These are phyloP conservation scores for Scortum barcoo DNA, from an alignment of 2,113 vertebrate species.

Conservation along the genomic window DNA sequence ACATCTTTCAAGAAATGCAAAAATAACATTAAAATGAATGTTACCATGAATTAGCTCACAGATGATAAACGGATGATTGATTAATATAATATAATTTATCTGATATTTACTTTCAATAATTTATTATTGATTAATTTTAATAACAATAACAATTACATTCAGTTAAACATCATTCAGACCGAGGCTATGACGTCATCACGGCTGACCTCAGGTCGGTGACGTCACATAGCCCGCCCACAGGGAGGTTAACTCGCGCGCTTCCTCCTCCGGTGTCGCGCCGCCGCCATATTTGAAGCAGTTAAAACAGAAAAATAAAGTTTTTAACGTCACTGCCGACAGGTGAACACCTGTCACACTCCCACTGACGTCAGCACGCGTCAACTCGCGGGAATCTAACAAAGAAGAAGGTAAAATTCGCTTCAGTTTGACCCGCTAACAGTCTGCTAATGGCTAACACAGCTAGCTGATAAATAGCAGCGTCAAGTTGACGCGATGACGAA, in stretches of 20 bases:
- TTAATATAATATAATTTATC: too few species aligned
- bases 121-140: too few species aligned
- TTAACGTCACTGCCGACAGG: background rate
- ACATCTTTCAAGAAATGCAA: too few species aligned
- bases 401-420: slow-evolving; percentile 37
- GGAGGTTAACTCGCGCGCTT: slow-evolving; percentile 66
- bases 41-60: too few species aligned
- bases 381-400: background rate
- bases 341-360: background rate
- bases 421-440: slow-evolving; percentile 10
- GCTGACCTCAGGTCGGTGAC: slow-evolving; percentile 23
- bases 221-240: slow-evolving; percentile 49
- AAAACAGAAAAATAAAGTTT: slow-evolving; percentile 47
- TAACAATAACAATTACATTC: too few species aligned
- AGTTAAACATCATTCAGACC: fast-evolving
- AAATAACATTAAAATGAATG: too few species aligned
- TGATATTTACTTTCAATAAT: too few species aligned
- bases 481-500: background rate
- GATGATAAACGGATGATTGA: too few species aligned
- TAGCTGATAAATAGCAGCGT: slow-evolving; percentile 14
- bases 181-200: too few species aligned
- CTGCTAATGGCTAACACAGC: slow-evolving; percentile 60
- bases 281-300: slow-evolving; percentile 72
- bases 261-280: slow-evolving; percentile 78
- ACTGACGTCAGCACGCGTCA: background rate